A percentile compares a stretch with the other conserved stretches of the same genome.
These are phyloP conservation scores for Lucilia sericata DNA, from an alignment of 1,140 invertebrate species.

Conservation along the genomic window DNA sequence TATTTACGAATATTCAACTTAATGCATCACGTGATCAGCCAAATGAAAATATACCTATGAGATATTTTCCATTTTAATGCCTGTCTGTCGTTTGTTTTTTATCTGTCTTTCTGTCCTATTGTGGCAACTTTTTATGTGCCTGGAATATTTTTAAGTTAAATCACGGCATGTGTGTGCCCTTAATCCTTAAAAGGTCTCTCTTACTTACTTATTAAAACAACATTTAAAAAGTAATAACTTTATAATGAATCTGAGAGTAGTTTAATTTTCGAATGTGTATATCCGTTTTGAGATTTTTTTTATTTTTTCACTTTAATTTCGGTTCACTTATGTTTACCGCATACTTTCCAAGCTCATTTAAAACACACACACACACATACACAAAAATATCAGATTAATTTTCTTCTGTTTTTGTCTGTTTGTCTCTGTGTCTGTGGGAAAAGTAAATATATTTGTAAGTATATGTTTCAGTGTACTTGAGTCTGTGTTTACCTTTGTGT, in stretches of 20 bases:
- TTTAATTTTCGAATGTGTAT: neutral
- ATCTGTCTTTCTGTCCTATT: too few relatives aligned
- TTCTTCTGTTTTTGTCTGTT: slow-evolving; percentile 16
- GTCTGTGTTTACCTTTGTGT: too few relatives aligned
- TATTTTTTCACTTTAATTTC: too few relatives aligned
- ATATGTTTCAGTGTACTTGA: neutral
- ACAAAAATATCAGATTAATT: neutral
- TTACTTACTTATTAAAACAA: slow-evolving; percentile 10
- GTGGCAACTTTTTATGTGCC: too few relatives aligned
- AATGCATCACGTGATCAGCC: too few relatives aligned
- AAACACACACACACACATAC: neutral
- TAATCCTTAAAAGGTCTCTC: neutral
- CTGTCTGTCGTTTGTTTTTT: too few relatives aligned
- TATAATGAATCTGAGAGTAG: neutral
- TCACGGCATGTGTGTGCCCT: neutral
- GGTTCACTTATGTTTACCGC: neutral
- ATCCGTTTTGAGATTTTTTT: too few relatives aligned
- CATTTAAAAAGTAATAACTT: slow-evolving; percentile 4
- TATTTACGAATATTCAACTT: too few relatives aligned
- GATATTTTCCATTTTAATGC: too few relatives aligned
- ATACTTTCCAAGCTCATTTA: neutral
- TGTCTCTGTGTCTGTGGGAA: neutral
- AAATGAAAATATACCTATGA: too few relatives aligned
- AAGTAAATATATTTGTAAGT: neutral
- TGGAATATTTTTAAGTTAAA: neutral